Percentiles rank a stretch among this genome's conserved stretches.
These are phyloP conservation scores for Clanis bilineata DNA, from an alignment of 2,888 invertebrate species.

Conservation along the genomic window DNA sequence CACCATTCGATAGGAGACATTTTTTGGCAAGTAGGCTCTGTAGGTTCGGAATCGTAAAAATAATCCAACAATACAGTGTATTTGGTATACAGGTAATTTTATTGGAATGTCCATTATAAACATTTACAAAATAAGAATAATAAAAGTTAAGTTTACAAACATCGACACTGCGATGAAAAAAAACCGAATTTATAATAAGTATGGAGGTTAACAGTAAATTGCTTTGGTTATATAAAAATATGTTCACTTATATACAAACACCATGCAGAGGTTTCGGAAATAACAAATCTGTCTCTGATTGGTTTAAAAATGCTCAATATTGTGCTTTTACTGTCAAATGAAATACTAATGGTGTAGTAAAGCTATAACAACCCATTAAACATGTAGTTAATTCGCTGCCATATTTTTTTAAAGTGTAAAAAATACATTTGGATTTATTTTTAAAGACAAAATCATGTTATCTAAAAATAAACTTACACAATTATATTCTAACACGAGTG, in stretches of 20 bases:
- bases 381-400: not conserved
- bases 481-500: conserved; percentile 30
- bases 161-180: conserved; percentile 20
- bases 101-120: conserved; percentile 75
- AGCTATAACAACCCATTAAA: not conserved
- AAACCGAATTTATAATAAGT: conserved; percentile 44
- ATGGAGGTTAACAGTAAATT: conserved; percentile 60
- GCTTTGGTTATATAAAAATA: conserved; percentile 57
- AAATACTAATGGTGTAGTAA: not conserved
- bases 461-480: conserved; percentile 27
- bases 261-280: conserved; percentile 22
- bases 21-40: not conserved
- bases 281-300: not conserved
- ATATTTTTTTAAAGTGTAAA: not conserved
- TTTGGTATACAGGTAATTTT: conserved; percentile 64
- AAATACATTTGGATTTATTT: not conserved
- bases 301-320: not conserved
- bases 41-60: conserved; percentile 17
- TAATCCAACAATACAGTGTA: conserved; percentile 34
- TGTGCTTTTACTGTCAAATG: not conserved
- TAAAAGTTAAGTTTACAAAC: conserved; percentile 45
- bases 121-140: conserved; percentile 54
- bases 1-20: too few relatives aligned
- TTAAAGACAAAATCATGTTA: conserved; percentile 9
- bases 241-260: conserved; percentile 4